A percentile compares a stretch with the other conserved stretches of the same genome.
Conservation (phyloP, 2,888 invertebrate species). For the Drosophila vallismaia region DNA sequence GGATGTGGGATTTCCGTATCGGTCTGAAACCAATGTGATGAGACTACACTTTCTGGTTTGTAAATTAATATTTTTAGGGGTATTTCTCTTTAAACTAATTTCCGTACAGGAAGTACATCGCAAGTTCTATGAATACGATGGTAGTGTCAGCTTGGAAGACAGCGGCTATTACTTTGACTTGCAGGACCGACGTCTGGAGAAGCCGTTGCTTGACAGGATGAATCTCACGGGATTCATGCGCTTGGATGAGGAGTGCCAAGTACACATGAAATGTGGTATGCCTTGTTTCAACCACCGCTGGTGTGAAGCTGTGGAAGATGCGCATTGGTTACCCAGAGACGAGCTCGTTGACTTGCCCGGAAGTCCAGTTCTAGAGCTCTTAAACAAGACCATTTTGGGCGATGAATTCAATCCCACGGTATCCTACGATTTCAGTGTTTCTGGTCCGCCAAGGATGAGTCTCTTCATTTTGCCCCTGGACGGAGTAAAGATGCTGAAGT, state of each 20-base stretch:
- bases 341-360: constrained; percentile 53
- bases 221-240: constrained; percentile 61
- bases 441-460: constrained; percentile 75
- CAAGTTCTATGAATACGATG: constrained; percentile 81
- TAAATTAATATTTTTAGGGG: rapidly evolving
- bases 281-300: constrained; percentile 74
- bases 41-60: constrained; percentile 84
- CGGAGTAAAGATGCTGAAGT: constrained; percentile 63
- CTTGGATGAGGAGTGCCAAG: constrained; percentile 60
- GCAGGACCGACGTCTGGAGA: constrained; percentile 80
- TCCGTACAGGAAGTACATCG: constrained; percentile 84
- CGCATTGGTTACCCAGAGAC: constrained; percentile 67
- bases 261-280: constrained; percentile 76
- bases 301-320: constrained; percentile 41
- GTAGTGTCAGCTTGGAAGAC: constrained; percentile 80
- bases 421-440: constrained; percentile 65
- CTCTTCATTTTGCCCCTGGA: constrained; percentile 70
- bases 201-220: constrained; percentile 50
- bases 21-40: constrained; percentile 84
- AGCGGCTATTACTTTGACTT: constrained; percentile 84
- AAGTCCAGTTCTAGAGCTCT: constrained; percentile 54
- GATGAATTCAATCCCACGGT: constrained; percentile 40
- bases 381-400: constrained; percentile 52
- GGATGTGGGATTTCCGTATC: constrained; percentile 86
- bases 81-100: background rate